Evolutionary conservation across 92 coral and sea anemone genomes (phyloP).

Genomic region (Porites lobata): DNA sequence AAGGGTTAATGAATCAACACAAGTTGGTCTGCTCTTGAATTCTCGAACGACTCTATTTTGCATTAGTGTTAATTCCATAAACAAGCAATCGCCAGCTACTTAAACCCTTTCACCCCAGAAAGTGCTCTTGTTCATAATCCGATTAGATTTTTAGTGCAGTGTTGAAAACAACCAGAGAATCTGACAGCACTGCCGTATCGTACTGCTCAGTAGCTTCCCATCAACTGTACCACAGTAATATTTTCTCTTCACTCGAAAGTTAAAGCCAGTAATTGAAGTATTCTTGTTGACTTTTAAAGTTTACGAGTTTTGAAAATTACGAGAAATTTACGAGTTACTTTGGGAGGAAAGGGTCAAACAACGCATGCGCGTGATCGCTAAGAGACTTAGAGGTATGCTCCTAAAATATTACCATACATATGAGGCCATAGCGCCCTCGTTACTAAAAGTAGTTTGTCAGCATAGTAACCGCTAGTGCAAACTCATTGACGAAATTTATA

Average conservation of each 20-base stretch:
- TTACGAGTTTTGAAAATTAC: too few relatives aligned
- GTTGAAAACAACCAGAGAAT: neutral
- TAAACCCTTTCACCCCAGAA: neutral
- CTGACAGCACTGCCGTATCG: neutral
- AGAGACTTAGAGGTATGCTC: neutral
- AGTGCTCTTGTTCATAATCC: neutral
- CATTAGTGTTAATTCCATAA: too few relatives aligned
- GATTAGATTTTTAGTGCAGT: neutral
- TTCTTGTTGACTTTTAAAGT: neutral
- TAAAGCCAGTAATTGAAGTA: neutral
- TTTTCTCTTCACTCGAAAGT: neutral
- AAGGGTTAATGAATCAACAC: neutral
- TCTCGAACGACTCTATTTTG: too few relatives aligned
- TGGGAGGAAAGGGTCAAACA: neutral
- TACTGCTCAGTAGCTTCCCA: neutral
- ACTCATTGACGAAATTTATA: too few relatives aligned
- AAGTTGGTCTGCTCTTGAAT: neutral
- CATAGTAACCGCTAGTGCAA: too few relatives aligned
- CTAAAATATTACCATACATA: neutral
- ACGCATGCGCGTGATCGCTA: neutral
- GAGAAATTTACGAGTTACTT: neutral
- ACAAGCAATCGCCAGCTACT: neutral
- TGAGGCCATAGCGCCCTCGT: too few relatives aligned
- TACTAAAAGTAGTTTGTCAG: too few relatives aligned
- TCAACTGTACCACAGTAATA: neutral